Conservation (phyloP, 2,113 vertebrate species). For the Typhlomys cinereus region DNA sequence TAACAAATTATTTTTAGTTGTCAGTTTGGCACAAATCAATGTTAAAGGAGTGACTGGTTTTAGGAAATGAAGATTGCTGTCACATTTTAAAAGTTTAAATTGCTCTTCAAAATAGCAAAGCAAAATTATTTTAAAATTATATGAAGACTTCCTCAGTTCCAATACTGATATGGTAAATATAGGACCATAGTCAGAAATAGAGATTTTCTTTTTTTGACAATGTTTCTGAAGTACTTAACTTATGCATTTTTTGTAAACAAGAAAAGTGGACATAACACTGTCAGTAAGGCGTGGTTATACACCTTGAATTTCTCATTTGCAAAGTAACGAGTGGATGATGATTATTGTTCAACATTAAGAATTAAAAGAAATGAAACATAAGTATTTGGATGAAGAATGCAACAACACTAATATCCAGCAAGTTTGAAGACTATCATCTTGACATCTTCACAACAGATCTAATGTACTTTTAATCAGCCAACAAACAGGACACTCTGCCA, state of each 20-base stretch:
- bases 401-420: neutral
- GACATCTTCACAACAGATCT: slow-evolving; percentile 41
- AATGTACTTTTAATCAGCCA: slow-evolving; percentile 66
- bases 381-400: neutral
- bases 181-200: slow-evolving; percentile 30
- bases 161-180: slow-evolving; percentile 6
- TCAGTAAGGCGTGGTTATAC: slow-evolving; percentile 37
- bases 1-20: slow-evolving; percentile 65
- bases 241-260: slow-evolving; percentile 30
- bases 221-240: neutral
- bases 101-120: neutral
- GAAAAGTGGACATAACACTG: neutral
- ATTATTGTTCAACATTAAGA: slow-evolving; percentile 16
- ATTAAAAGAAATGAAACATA: neutral
- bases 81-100: slow-evolving; percentile 41
- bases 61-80: slow-evolving; percentile 18
- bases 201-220: slow-evolving; percentile 31
- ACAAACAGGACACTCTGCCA: slow-evolving; percentile 69
- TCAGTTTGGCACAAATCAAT: slow-evolving; percentile 65
- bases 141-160: neutral
- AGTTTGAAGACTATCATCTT: slow-evolving; percentile 21
- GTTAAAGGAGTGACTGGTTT: slow-evolving; percentile 46
- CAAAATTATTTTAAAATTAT: slow-evolving; percentile 52
- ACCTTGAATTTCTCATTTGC: slow-evolving; percentile 43
- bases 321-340: neutral